Evolutionary conservation across 2,113 vertebrate genomes (phyloP).

Genomic region (Potamarius usumacintae): DNA sequence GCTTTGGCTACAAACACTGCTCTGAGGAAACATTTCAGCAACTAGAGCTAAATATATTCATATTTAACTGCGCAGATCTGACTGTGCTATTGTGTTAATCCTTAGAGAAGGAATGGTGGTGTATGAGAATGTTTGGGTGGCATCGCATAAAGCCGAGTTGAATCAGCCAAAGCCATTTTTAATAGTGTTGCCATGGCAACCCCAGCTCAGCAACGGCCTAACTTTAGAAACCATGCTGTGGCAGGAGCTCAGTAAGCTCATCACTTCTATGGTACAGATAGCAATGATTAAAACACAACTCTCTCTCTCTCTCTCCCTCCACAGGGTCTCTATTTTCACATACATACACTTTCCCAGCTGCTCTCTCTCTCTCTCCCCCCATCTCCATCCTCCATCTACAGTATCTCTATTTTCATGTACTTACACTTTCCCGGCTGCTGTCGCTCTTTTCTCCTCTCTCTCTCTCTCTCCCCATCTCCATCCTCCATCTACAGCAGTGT

Average conservation of each 20-base stretch:
- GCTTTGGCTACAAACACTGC: neutral
- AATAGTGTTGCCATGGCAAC: constrained; percentile 46
- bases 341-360: neutral
- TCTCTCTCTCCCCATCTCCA: neutral
- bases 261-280: constrained; percentile 23
- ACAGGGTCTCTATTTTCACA: too few species aligned
- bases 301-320: constrained; percentile 15
- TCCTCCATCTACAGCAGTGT: too few species aligned
- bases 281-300: constrained; percentile 38
- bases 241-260: constrained; percentile 7
- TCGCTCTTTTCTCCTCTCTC: neutral
- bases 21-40: neutral
- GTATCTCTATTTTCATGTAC: neutral
- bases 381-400: too few species aligned
- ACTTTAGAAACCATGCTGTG: constrained; percentile 39
- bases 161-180: constrained; percentile 29
- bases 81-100: neutral
- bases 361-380: neutral
- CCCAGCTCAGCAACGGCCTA: constrained; percentile 34
- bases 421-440: neutral
- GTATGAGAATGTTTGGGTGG: constrained; percentile 29
- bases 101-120: neutral
- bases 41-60: neutral
- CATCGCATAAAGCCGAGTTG: constrained; percentile 24
- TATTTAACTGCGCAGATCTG: neutral